Percentiles rank a stretch among this genome's conserved stretches.
Conservation (phyloP, 92 coral and sea anemone species). For the Actinernus sp. region DNA sequence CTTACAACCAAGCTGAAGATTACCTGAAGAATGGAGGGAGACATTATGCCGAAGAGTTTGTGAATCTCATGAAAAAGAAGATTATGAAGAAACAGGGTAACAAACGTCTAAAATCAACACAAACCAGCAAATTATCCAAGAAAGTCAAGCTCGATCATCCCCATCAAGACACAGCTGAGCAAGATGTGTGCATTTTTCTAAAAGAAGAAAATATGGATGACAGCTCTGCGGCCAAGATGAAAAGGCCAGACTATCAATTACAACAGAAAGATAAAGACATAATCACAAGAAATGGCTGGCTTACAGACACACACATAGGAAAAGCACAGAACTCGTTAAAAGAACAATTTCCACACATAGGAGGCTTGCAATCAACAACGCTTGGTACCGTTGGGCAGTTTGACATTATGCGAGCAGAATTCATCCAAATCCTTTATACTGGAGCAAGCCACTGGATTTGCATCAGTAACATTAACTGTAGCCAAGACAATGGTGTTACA, state of each 20-base stretch:
- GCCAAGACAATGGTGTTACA: conserved; percentile 1
- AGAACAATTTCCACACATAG: conserved; percentile 20
- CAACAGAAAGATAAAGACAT: too few species aligned
- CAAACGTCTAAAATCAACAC: background rate
- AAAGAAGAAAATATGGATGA: too few species aligned
- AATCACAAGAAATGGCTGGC: too few species aligned
- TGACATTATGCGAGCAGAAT: conserved; percentile 2
- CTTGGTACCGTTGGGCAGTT: conserved; percentile 19
- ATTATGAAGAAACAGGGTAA: background rate
- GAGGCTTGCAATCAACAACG: conserved; percentile 9
- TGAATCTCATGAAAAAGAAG: background rate
- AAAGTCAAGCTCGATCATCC: too few species aligned
- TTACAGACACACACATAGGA: background rate
- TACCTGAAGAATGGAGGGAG: conserved; percentile 11
- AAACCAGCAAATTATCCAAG: too few species aligned
- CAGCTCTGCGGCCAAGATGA: too few species aligned
- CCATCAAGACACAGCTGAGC: too few species aligned
- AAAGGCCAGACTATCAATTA: too few species aligned
- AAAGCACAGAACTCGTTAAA: conserved; percentile 12
- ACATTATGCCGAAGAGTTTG: background rate
- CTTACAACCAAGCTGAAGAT: conserved; percentile 1
- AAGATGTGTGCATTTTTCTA: too few species aligned
- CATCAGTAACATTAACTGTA: conserved; percentile 13
- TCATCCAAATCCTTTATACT: conserved; percentile 19
- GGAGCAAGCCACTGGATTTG: conserved; percentile 20